Evolutionary conservation across 2,888 invertebrate species (phyloP).

Genomic region (Heliconius cydno): DNA sequence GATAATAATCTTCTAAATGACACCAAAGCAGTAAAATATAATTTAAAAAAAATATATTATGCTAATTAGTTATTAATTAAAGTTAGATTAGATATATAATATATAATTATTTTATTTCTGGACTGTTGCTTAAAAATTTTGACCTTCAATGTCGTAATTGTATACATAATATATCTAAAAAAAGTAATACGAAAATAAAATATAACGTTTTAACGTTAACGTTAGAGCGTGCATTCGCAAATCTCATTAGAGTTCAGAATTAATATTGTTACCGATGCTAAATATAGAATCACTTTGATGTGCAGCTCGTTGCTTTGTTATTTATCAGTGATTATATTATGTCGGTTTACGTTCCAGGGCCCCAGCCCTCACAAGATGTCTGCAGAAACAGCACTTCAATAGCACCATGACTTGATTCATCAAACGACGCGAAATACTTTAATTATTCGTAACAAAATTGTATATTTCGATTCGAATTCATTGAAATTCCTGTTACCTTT

Average conservation of each 20-base stretch:
- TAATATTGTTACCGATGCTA: slow-evolving; percentile 48
- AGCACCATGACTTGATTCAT: slow-evolving; percentile 73
- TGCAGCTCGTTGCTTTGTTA: slow-evolving; percentile 45
- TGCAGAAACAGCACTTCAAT: slow-evolving; percentile 73
- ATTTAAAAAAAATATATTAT: background rate
- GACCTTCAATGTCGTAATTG: background rate
- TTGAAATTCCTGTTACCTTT: slow-evolving; percentile 61
- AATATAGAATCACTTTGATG: slow-evolving; percentile 60
- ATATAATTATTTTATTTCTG: background rate
- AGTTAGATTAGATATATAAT: too few relatives aligned
- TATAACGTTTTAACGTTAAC: slow-evolving; percentile 35
- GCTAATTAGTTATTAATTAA: background rate
- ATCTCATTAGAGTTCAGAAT: slow-evolving; percentile 33
- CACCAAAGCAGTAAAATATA: background rate
- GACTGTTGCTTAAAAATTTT: background rate
- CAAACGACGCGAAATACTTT: slow-evolving; percentile 49
- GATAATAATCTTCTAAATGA: background rate
- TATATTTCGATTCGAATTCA: slow-evolving; percentile 65
- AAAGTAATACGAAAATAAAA: slow-evolving; percentile 38
- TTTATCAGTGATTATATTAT: slow-evolving; percentile 49
- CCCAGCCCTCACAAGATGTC: slow-evolving; percentile 76
- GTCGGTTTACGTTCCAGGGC: slow-evolving; percentile 69
- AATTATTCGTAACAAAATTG: slow-evolving; percentile 63
- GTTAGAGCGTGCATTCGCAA: slow-evolving; percentile 28
- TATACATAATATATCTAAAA: background rate